phyloP scores from a whole-genome alignment of 2,888 invertebrate genomes.

The Amphiduros pacificus region DNA sequence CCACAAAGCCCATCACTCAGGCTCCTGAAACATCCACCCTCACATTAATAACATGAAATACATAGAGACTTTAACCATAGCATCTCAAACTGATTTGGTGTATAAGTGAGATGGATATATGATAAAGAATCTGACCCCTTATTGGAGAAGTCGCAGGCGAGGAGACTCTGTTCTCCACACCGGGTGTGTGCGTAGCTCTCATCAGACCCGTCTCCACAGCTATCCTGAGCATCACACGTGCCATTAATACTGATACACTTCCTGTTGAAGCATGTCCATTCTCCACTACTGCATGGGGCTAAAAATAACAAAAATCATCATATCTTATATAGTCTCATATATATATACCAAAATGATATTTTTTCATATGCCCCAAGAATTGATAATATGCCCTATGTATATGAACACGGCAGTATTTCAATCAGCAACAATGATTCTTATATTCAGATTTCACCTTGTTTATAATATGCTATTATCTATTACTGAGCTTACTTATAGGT shows the following conservation, averaged over 20 bases:
- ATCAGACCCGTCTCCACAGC: conserved; percentile 29
- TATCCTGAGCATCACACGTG: conserved; percentile 26
- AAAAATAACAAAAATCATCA: no score
- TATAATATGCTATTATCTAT: no score
- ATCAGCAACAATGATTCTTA: no score
- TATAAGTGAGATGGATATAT: no score
- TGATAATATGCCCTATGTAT: no score
- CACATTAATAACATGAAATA: background rate
- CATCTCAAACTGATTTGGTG: no score
- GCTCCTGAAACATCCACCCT: conserved; percentile 14
- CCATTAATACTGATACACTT: conserved; percentile 20
- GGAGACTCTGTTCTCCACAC: conserved; percentile 27
- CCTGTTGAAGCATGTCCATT: conserved; percentile 34
- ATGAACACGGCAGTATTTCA: no score
- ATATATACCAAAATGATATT: no score
- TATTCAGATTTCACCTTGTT: no score
- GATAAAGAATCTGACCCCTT: background rate
- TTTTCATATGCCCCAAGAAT: no score
- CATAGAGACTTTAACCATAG: background rate
- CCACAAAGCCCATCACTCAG: conserved; percentile 31
- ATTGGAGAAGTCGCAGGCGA: background rate
- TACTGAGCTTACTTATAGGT: no score
- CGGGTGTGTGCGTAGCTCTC: conserved; percentile 32
- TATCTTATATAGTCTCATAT: no score
- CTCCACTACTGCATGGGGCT: conserved; percentile 27